A percentile compares a stretch with the other conserved stretches of the same genome.
Conservation (phyloP, 2,888 invertebrate genomes). For the Capitulum mitella region DNA sequence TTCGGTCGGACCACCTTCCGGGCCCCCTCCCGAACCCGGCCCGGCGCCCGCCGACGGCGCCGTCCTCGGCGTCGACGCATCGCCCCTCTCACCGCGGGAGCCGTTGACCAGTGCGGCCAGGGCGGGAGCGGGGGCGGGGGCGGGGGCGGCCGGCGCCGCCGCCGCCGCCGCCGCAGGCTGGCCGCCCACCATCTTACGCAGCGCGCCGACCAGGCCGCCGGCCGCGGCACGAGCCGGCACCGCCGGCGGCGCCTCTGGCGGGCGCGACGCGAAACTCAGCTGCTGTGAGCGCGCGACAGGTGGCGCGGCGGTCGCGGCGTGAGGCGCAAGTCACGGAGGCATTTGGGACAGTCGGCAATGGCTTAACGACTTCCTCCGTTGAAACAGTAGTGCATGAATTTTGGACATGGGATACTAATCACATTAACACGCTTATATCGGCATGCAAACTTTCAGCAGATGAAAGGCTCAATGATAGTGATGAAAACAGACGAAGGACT, state of each 20-base stretch:
- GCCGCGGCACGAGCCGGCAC: conserved; percentile 3
- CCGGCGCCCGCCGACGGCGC: not conserved
- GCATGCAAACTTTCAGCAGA: no score
- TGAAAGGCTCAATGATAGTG: no score
- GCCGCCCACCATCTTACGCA: not conserved
- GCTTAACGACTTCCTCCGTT: no score
- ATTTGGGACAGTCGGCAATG: no score
- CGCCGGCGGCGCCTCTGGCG: conserved; percentile 17
- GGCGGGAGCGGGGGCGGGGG: not conserved
- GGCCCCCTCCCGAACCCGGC: not conserved
- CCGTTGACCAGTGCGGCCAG: conserved; percentile 11
- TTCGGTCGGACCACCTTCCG: not conserved
- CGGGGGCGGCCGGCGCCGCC: not conserved
- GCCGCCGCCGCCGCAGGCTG: not conserved
- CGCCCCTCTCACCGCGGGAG: not conserved
- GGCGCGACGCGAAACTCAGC: not conserved
- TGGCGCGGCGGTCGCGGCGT: not conserved
- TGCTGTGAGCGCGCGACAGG: not conserved
- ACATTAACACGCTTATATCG: no score
- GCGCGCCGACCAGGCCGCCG: not conserved
- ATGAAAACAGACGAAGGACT: no score
- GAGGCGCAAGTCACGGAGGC: no score
- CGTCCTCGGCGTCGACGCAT: not conserved
- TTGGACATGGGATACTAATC: no score
- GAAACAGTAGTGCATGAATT: no score